A percentile compares a stretch with the other conserved stretches of the same genome.
Conservation (phyloP, 2,797 vertebrate genomes). For the Pangasius krempfi region DNA sequence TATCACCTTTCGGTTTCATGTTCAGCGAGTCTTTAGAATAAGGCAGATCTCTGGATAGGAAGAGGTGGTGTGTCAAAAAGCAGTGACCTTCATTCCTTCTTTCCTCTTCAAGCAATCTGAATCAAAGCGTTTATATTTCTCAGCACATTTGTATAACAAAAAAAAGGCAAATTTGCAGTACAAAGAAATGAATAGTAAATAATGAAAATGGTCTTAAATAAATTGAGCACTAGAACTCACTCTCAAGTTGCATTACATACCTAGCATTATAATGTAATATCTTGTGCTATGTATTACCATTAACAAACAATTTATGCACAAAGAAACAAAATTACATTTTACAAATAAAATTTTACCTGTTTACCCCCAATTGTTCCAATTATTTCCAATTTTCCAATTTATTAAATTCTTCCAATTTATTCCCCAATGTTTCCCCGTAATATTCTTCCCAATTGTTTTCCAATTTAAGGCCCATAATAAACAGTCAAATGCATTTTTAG, state of each 20-base stretch:
- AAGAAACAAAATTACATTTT: background rate
- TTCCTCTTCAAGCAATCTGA: conserved; percentile 38
- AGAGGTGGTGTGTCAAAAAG: conserved; percentile 37
- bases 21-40: conserved; percentile 41
- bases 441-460: background rate
- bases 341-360: too few species aligned
- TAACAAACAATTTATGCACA: background rate
- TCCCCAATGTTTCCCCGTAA: background rate
- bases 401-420: background rate
- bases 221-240: background rate
- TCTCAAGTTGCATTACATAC: background rate
- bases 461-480: background rate
- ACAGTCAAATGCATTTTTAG: background rate
- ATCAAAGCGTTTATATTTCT: conserved; percentile 29
- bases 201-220: background rate
- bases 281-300: too few species aligned
- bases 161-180: background rate
- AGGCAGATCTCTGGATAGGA: conserved; percentile 34
- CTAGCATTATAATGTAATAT: too few species aligned
- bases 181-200: background rate
- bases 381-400: background rate
- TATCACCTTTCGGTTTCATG: conserved; percentile 48
- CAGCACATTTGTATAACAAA: background rate
- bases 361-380: background rate
- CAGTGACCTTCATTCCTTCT: conserved; percentile 32